Base-by-base conservation (phyloP, 2,113 vertebrate species). In the Oreotrochilus melanogaster region DNA sequence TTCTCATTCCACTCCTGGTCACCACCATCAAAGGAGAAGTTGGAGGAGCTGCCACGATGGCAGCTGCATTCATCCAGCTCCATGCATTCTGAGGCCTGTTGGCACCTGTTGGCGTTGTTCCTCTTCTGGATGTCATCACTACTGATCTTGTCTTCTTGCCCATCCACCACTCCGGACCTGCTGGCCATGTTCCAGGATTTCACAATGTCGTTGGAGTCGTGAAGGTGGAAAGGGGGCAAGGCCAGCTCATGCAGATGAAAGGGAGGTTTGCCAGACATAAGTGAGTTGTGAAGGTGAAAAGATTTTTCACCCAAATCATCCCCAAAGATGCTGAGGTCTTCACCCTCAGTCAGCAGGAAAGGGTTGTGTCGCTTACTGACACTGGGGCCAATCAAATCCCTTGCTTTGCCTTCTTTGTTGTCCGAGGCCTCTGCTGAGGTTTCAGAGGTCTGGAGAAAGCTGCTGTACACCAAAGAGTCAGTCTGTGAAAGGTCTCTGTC, bases 1-100 rank as follows among this genome's bases (percentile, higher is more conserved):
- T 98, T 98, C 24, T 98, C 98, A 18, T 98, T 99, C 99, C 99
- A 99, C 50, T 99, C 99, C 14, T 99, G 98, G 69, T 99, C 98
- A 6, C 98, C 98, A 4, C 98, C 98, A 57, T 99, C 98, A 9
- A 99, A 98, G 50, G 99, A 99, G 90, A 99, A 98, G 96, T 98
- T 98, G 72, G 99, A 98, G 48, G 98, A 98, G 10, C 91, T 95
- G 88, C 96, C 94, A 1, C 37, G 95, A 37, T 87, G 97, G 75
- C 95, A 97, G 86, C 98, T 98, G 88, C 98, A 98, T 25, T 98
- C 98, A 4, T 98, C 97, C 73, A 99, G 95, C 33, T 98, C 98
- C 95, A 99, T 98, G 82, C 93, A 84, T 43, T 98, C 86, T 1
- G 94, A 60, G 43, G 90, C 84, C 24, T 91, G 89, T 25, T 58